Percentiles rank a stretch among this genome's conserved stretches.
phyloP scores from a whole-genome alignment of 1,140 invertebrate species.

The Odontomachus brunneus region DNA sequence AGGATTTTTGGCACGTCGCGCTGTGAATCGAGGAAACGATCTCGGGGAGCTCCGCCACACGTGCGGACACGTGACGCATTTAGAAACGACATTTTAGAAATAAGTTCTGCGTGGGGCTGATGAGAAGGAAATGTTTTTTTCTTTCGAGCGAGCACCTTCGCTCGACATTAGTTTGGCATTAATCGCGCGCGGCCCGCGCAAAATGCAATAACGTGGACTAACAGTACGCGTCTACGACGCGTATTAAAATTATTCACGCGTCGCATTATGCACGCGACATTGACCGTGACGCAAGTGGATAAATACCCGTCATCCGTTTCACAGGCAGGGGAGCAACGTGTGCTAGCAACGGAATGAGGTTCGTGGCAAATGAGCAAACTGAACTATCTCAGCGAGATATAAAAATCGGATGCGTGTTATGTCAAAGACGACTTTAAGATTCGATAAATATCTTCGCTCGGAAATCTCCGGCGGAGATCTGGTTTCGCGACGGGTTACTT shows the following conservation, averaged over 20 bases:
- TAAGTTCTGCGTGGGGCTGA: constrained; percentile 9
- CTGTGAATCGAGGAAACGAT: constrained; percentile 65
- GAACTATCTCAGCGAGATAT: no score
- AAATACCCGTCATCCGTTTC: constrained; percentile 9
- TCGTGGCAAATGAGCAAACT: background rate
- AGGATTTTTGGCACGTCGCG: constrained; percentile 73
- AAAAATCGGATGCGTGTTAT: no score
- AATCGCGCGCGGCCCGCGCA: no score
- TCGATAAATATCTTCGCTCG: background rate
- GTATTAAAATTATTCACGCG: background rate
- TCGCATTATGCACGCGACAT: background rate
- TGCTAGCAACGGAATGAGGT: background rate
- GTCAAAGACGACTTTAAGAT: background rate
- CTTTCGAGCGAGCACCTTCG: background rate
- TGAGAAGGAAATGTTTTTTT: constrained; percentile 17
- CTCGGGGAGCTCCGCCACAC: constrained; percentile 32
- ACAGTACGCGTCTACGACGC: background rate
- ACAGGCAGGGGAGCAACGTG: background rate
- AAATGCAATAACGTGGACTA: no score
- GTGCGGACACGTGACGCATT: constrained; percentile 57
- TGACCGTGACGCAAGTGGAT: background rate
- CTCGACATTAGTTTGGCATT: no score
- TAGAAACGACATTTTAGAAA: constrained; percentile 46
- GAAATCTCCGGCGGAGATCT: background rate
- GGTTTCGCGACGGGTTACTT: background rate